A percentile compares a stretch with the other conserved stretches of the same genome.
Conservation (phyloP, 1,140 invertebrate species). For the Phenacoccus solenopsis region DNA sequence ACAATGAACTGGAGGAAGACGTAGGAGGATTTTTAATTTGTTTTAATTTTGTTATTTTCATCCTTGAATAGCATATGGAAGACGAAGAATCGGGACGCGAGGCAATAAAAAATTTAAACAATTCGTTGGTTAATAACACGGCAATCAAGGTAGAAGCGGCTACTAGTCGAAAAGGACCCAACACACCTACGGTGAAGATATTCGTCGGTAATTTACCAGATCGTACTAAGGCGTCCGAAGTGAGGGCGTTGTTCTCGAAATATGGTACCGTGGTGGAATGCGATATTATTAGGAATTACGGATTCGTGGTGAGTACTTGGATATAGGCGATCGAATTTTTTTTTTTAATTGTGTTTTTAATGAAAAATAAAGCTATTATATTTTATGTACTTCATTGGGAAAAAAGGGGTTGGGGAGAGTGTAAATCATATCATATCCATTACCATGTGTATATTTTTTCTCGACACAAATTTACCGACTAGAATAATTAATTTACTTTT, state of each 20-base stretch:
- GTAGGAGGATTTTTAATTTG: neutral
- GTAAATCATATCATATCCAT: too few species aligned
- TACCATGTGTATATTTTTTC: too few species aligned
- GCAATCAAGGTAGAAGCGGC: conserved; percentile 85
- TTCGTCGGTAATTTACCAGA: conserved; percentile 82
- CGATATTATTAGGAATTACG: conserved; percentile 83
- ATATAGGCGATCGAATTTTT: too few species aligned
- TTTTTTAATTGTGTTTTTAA: too few species aligned
- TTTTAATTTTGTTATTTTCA: neutral
- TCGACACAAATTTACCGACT: too few species aligned
- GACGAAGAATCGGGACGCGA: conserved; percentile 78
- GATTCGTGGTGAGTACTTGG: conserved; percentile 60
- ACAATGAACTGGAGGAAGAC: neutral
- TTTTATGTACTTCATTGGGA: too few species aligned
- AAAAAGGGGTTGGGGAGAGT: too few species aligned
- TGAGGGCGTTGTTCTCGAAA: conserved; percentile 72
- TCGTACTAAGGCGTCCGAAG: conserved; percentile 74
- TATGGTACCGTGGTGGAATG: conserved; percentile 79
- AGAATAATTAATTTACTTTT: too few species aligned
- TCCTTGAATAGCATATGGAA: conserved; percentile 68
- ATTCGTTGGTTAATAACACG: conserved; percentile 69
- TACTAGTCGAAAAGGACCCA: conserved; percentile 67
- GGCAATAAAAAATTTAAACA: conserved; percentile 84
- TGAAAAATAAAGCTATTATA: too few species aligned
- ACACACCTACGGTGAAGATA: conserved; percentile 75